Evolutionary conservation across 2,797 vertebrate genomes (phyloP), one percentile per base, ranked within the genome.

Genomic region (Ispidina lecontei): DNA sequence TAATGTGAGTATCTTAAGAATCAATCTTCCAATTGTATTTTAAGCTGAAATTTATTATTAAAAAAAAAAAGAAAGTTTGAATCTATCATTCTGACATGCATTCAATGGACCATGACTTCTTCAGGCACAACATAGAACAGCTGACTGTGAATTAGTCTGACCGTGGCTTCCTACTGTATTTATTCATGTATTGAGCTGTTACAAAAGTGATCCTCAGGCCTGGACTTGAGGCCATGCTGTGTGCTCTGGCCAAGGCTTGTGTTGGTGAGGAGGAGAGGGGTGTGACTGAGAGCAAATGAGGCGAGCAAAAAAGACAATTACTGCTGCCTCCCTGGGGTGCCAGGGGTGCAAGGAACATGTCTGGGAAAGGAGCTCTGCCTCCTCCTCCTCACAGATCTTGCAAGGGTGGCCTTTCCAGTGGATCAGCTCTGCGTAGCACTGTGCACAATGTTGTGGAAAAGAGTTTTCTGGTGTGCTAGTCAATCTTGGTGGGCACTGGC

Each of bases 1-100:
- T 87, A 95, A 96, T 35, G 78, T 75, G 78, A 91, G 64, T 64
- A 95, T 82, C 93, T 92, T 94, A 69, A 92, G 84, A 86, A 95
- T 95, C 93, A 89, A 77, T 92, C 94, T 97, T 96, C 89, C 88
- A 91, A 91, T 93, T 94, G 93, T 64, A 82, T 92, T 94, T 90
- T 84, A 87, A 97, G 75, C 65, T 69, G 55, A 68, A 89, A 80
- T 78, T 46, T 41, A 73, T 46, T 62, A 15, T 25, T 31, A 43
- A 31, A 8, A 54, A 74, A 76, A 43, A 44, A 59, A 60, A 16
- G 15, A 28, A n/a, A 51, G 35, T 58, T 69, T 19, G 23, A 71
- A 95, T 96, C 85, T 82, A 79, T 96, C 88, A 93, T 85, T 85
- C 76, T 96, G 91, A 90, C 67, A 77, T 9, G 22, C 35, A 21